Percentiles rank a stretch among this genome's conserved stretches.
phyloP scores from a whole-genome alignment of 2,888 invertebrate genomes.

The Harpagoxenus sublaevis region DNA sequence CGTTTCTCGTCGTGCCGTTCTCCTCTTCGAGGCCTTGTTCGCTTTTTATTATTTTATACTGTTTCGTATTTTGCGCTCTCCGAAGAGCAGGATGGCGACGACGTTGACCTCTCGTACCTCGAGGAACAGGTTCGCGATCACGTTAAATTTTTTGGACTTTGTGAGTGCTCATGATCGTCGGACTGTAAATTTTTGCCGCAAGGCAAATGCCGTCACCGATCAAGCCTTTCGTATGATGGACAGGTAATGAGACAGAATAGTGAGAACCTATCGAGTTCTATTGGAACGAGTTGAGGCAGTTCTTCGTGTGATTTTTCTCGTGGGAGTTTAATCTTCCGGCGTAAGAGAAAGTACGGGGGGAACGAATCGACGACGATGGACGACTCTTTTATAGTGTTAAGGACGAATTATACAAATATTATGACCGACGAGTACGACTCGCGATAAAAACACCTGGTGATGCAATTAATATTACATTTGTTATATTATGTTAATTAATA shows the following conservation, averaged over 20 bases:
- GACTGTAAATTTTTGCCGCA: conserved; percentile 7
- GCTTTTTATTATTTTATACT: conserved; percentile 21
- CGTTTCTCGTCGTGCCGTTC: conserved; percentile 65
- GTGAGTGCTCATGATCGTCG: neutral
- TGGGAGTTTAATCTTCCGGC: neutral
- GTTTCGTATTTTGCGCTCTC: conserved; percentile 15
- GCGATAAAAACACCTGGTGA: conserved; percentile 31
- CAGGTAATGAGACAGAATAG: neutral
- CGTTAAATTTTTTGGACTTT: neutral
- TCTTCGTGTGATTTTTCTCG: conserved; percentile 11
- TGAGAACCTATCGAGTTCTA: conserved; percentile 5
- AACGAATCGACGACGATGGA: conserved; percentile 10
- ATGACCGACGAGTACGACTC: conserved; percentile 43
- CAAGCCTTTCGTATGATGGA: neutral
- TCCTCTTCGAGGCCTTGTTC: conserved; percentile 29
- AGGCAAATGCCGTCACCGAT: conserved; percentile 3
- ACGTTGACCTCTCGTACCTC: neutral
- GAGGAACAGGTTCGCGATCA: neutral
- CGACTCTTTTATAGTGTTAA: conserved; percentile 18
- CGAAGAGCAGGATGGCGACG: conserved; percentile 17
- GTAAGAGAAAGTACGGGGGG: neutral
- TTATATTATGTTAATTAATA: conserved; percentile 8
- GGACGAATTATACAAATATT: conserved; percentile 29
- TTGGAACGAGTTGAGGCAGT: neutral
- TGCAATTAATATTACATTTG: conserved; percentile 1